Conservation (phyloP, 2,888 invertebrate genomes). For the Steinernema hermaphroditum region DNA sequence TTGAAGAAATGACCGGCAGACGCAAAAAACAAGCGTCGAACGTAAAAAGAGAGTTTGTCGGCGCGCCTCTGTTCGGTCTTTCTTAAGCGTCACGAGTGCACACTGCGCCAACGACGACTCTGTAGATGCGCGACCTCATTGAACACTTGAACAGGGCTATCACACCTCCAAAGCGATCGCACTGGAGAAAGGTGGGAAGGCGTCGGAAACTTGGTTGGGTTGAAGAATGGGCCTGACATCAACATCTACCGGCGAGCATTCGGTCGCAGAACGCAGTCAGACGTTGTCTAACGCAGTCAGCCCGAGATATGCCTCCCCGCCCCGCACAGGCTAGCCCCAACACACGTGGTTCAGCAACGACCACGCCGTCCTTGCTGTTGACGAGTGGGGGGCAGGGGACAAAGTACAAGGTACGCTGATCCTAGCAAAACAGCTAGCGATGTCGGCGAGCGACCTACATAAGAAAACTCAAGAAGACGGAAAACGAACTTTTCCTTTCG, state of each 20-base stretch:
- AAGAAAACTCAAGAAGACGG: neutral
- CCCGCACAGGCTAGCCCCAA: neutral
- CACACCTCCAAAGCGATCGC: neutral
- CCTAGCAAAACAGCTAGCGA: neutral
- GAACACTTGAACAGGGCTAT: neutral
- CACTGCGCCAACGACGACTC: too few species aligned
- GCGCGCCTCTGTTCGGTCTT: too few species aligned
- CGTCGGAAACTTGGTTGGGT: neutral
- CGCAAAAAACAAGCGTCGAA: neutral
- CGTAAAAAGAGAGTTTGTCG: neutral
- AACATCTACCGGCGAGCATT: neutral
- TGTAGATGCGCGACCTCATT: neutral
- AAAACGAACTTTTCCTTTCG: neutral
- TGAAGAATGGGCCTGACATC: neutral
- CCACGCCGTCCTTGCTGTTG: constrained; percentile 11
- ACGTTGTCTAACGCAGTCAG: constrained; percentile 3
- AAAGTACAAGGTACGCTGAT: neutral
- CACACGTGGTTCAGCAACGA: constrained; percentile 7
- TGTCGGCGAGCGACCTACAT: constrained; percentile 2
- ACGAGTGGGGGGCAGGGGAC: constrained; percentile 10
- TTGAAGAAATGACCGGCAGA: neutral
- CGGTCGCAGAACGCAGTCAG: neutral
- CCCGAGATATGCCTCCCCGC: neutral
- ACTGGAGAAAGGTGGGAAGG: neutral
- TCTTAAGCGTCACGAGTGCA: too few species aligned